phyloP scores from a whole-genome alignment of 2,888 invertebrate genomes.

The Hoplodrina blanda region DNA sequence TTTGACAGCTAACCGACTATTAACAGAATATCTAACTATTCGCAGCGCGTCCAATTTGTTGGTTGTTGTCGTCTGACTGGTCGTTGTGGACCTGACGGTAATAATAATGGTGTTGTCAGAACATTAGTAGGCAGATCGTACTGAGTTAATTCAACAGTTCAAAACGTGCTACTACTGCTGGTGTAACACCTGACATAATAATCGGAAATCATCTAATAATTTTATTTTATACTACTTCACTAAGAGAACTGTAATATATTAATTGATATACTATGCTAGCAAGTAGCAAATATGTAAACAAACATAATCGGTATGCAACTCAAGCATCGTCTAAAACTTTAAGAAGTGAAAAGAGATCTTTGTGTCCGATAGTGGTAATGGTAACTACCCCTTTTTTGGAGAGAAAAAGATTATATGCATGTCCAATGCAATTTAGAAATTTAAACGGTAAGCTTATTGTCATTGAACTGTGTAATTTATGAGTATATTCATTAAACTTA shows the following conservation, averaged over 20 bases:
- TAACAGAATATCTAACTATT: slow-evolving; percentile 52
- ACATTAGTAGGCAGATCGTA: slow-evolving; percentile 37
- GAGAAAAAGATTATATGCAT: too few species aligned
- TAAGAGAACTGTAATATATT: not conserved
- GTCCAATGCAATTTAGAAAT: too few species aligned
- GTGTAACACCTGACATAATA: slow-evolving; percentile 26
- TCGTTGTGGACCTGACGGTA: slow-evolving; percentile 25
- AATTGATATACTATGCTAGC: too few species aligned
- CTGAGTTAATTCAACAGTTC: slow-evolving; percentile 30
- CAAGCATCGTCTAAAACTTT: too few species aligned
- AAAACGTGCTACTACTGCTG: slow-evolving; percentile 12
- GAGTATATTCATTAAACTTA: too few species aligned
- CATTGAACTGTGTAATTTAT: not conserved
- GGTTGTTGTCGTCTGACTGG: slow-evolving; percentile 39
- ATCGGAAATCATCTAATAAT: not conserved
- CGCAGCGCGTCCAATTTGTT: slow-evolving; percentile 48
- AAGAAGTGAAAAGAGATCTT: not conserved
- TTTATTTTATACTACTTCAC: not conserved
- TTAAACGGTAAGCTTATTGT: too few species aligned
- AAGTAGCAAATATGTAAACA: too few species aligned
- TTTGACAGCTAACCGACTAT: slow-evolving; percentile 28
- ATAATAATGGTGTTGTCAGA: slow-evolving; percentile 42
- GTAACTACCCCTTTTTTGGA: too few species aligned
- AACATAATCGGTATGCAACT: too few species aligned
- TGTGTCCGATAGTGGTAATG: not conserved